Conservation (phyloP, 2,797 vertebrate species). For the Macrochelys suwanniensis region DNA sequence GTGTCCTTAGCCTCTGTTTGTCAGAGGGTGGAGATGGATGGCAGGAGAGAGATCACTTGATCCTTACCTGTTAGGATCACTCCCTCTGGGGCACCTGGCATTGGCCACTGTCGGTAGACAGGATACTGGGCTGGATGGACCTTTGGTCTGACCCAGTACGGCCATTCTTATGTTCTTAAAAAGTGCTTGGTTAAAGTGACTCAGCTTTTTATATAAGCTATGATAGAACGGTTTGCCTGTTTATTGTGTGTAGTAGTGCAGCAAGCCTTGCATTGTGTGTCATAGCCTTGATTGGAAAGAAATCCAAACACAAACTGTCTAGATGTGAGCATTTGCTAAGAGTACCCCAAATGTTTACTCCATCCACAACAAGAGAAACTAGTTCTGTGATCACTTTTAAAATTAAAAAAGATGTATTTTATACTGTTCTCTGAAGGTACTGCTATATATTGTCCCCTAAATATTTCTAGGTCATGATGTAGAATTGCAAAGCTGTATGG, state of each 20-base stretch:
- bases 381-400: neutral
- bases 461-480: neutral
- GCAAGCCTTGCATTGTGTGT: neutral
- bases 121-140: too few relatives aligned
- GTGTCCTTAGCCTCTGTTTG: too few relatives aligned
- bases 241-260: neutral
- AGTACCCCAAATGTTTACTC: neutral
- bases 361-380: neutral
- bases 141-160: too few relatives aligned
- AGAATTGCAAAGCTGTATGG: slow-evolving; percentile 42
- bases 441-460: neutral
- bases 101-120: too few relatives aligned
- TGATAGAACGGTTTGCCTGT: neutral
- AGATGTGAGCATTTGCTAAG: neutral
- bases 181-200: neutral
- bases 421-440: neutral
- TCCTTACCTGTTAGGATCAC: too few relatives aligned
- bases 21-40: too few relatives aligned
- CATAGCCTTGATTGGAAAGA: neutral
- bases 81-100: too few relatives aligned
- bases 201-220: neutral
- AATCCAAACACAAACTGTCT: neutral
- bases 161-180: neutral
- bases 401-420: neutral
- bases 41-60: too few relatives aligned